These are phyloP conservation scores for Bos javanicus DNA, from an alignment of 2,113 vertebrate species.

Conservation along the genomic window DNA sequence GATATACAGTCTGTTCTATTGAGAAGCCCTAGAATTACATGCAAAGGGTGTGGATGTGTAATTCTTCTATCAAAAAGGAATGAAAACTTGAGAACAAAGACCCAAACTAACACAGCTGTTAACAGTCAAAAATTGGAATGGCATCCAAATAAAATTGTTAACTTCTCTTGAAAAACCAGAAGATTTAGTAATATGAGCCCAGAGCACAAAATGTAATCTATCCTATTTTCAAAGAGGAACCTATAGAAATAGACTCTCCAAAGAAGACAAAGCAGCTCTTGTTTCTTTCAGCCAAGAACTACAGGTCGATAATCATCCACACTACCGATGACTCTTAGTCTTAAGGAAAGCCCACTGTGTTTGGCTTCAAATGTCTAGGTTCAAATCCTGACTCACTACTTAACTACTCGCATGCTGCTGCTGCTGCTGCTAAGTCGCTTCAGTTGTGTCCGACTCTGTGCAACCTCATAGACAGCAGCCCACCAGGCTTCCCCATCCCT, in stretches of 20 bases:
- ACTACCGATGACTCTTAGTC: background rate
- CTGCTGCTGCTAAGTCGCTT: no score
- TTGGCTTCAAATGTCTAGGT: background rate
- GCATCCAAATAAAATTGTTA: background rate
- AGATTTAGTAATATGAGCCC: background rate
- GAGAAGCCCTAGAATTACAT: background rate
- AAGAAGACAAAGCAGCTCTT: constrained; percentile 5
- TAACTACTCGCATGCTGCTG: background rate
- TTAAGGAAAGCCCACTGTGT: constrained; percentile 6
- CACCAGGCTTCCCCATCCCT: no score
- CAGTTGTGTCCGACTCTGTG: no score
- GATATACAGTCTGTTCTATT: background rate
- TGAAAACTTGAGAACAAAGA: background rate
- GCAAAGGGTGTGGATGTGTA: background rate
- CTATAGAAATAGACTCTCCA: background rate
- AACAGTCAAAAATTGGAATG: background rate
- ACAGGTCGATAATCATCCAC: background rate
- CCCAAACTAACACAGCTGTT: background rate
- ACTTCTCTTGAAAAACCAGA: constrained; percentile 1
- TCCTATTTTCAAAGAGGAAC: background rate
- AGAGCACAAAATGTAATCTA: background rate
- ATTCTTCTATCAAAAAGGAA: background rate
- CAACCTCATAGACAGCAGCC: no score
- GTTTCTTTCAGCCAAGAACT: constrained; percentile 28
- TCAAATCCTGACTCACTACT: constrained; percentile 39